A percentile compares a stretch with the other conserved stretches of the same genome.
Evolutionary conservation across 2,797 vertebrate genomes (phyloP).

Genomic region (Amblyopsis hoosieri): DNA sequence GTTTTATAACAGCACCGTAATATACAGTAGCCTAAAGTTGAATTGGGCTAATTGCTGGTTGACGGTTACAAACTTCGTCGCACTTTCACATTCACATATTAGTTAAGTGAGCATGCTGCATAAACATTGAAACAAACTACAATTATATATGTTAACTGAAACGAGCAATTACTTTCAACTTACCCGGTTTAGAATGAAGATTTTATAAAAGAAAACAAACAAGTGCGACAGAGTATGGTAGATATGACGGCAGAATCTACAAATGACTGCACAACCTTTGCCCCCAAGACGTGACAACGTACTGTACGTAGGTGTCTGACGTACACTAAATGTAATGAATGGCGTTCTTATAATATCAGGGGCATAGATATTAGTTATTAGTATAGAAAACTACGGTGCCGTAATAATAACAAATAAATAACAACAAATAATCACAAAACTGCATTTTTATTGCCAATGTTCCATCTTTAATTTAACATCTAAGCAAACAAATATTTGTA

Average conservation of each 20-base stretch:
- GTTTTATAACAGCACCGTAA: not conserved
- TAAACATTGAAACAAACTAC: not conserved
- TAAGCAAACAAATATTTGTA: too few species aligned
- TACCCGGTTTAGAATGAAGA: slow-evolving; percentile 52
- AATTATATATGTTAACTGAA: not conserved
- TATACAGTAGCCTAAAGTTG: slow-evolving; percentile 60
- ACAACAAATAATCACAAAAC: too few species aligned
- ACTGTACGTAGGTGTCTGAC: not conserved
- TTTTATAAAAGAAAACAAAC: slow-evolving; percentile 56
- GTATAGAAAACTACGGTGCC: too few species aligned
- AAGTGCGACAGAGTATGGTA: slow-evolving; percentile 59
- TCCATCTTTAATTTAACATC: too few species aligned
- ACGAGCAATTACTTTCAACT: slow-evolving; percentile 15
- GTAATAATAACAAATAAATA: too few species aligned
- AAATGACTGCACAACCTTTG: slow-evolving; percentile 64
- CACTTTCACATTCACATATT: not conserved
- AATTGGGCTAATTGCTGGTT: slow-evolving; percentile 35
- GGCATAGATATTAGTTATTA: too few species aligned
- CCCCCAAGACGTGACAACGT: slow-evolving; percentile 36
- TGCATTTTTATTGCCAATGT: too few species aligned
- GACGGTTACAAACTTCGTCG: slow-evolving; percentile 18
- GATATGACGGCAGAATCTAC: slow-evolving; percentile 61
- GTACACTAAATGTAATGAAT: not conserved
- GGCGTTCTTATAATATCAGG: too few species aligned
- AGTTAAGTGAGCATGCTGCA: not conserved